phyloP scores from a whole-genome alignment of 1,140 invertebrate species.

The Drosophila truncata region DNA sequence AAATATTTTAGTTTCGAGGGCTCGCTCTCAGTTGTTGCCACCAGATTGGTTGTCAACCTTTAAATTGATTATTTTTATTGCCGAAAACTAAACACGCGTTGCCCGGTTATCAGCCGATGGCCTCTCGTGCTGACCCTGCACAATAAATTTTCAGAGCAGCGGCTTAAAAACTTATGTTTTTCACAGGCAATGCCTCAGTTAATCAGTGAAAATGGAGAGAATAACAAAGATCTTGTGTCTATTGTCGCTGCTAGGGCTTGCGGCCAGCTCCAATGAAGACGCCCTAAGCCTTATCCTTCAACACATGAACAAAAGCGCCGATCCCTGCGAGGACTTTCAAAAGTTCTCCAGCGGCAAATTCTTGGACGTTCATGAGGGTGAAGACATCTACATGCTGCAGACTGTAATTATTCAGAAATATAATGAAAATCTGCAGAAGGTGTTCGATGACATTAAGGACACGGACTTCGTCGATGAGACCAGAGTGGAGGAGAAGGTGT shows the following conservation, averaged over 20 bases:
- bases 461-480: background rate
- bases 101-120: background rate
- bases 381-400: background rate
- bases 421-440: background rate
- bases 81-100: background rate
- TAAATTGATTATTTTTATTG: background rate
- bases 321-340: conserved; percentile 3
- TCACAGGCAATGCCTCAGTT: background rate
- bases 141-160: background rate
- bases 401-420: background rate
- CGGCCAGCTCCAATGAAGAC: background rate
- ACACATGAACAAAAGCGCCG: background rate
- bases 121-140: background rate
- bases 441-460: background rate
- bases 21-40: too few species aligned
- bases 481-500: conserved; percentile 2
- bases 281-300: background rate
- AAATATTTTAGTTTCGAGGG: background rate
- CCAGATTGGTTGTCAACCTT: background rate
- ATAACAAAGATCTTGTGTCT: background rate
- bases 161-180: background rate
- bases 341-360: conserved; percentile 4
- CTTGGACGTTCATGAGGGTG: background rate
- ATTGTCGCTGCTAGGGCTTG: background rate
- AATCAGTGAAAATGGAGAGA: background rate